Conservation (phyloP, 1,140 invertebrate genomes). For the Lepidostoma basale region DNA sequence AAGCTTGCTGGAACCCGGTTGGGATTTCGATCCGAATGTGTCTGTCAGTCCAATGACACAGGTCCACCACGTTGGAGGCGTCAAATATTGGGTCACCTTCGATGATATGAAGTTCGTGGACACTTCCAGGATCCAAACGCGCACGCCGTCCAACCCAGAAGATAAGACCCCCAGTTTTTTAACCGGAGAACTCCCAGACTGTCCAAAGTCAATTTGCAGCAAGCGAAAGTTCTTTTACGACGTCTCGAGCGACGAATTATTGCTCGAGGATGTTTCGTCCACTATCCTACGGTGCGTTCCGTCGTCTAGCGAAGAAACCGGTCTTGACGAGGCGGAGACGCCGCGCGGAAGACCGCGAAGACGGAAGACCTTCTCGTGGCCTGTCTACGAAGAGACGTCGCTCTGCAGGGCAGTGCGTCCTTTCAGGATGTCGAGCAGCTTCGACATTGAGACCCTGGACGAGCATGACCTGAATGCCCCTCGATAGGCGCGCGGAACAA, state of each 20-base stretch:
- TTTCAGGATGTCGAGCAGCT: conserved; percentile 58
- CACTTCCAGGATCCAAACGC: background rate
- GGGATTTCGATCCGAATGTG: background rate
- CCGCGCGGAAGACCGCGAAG: background rate
- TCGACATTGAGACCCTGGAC: conserved; percentile 50
- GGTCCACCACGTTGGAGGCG: conserved; percentile 51
- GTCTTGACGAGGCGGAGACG: background rate
- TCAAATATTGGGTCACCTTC: conserved; percentile 59
- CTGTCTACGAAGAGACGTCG: conserved; percentile 58
- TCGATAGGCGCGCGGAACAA: no score
- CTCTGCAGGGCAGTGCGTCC: conserved; percentile 57
- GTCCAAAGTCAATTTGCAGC: background rate
- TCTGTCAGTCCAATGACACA: conserved; percentile 55
- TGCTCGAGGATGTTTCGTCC: background rate
- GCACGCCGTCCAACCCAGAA: background rate
- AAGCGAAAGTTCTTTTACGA: background rate
- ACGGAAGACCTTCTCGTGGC: conserved; percentile 50
- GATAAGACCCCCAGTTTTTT: conserved; percentile 19
- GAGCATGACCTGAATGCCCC: background rate
- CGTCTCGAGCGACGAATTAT: background rate
- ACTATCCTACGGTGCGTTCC: background rate
- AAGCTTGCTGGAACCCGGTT: no score
- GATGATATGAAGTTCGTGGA: conserved; percentile 48
- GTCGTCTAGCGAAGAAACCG: background rate
- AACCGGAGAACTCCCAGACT: background rate